Conservation (phyloP, 2,888 invertebrate species). For the Cremastinae sp. region DNA sequence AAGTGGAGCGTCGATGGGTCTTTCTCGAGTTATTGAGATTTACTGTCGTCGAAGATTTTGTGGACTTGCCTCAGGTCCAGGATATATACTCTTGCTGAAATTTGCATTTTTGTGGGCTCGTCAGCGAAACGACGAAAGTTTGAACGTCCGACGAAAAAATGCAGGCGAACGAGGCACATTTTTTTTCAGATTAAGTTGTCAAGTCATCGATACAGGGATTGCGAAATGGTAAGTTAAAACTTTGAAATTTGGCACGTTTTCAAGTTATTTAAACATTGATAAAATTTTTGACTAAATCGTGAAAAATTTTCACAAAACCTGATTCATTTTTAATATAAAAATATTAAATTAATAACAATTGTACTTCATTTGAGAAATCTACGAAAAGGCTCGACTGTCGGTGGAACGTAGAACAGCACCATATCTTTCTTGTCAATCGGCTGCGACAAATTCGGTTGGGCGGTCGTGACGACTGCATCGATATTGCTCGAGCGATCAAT, state of each 20-base stretch:
- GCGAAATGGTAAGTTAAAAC: neutral
- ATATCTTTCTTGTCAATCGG: constrained; percentile 40
- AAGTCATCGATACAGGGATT: neutral
- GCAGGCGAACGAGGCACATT: neutral
- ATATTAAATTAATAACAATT: no score
- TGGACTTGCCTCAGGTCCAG: no score
- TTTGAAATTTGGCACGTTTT: neutral
- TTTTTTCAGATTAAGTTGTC: constrained; percentile 7
- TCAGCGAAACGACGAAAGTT: constrained; percentile 1
- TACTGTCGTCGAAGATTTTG: neutral
- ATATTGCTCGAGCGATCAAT: neutral
- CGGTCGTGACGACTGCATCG: neutral
- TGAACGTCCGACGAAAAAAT: neutral
- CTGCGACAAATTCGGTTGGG: constrained; percentile 5
- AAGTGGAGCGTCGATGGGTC: constrained; percentile 10
- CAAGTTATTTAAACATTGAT: neutral
- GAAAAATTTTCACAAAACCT: no score
- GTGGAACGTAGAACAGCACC: constrained; percentile 40
- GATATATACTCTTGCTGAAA: no score
- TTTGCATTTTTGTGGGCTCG: neutral
- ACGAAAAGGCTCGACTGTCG: constrained; percentile 49
- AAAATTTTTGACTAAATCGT: neutral
- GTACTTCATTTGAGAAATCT: no score
- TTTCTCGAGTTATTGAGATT: constrained; percentile 6
- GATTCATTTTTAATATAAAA: no score